Base-by-base conservation (phyloP, 2,888 invertebrate species). In the Calliopum simillimum region DNA sequence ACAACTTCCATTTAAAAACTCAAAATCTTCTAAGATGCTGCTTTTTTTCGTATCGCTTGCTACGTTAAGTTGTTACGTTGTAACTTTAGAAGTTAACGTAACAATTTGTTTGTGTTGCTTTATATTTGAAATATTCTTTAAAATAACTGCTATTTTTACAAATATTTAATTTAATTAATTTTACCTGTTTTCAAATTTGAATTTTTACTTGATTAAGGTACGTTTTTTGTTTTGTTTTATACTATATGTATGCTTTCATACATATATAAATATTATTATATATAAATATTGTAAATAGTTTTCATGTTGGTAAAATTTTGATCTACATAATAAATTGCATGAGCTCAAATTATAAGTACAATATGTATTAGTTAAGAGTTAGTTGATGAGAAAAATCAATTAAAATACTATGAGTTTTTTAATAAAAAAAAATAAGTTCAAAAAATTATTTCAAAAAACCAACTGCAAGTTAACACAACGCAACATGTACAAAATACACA, bases 201-300 rank as follows among this genome's bases (percentile, higher is more conserved):
- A 64, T 64, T 55, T 55, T 21, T 41, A 25, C 55, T 53, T 55
- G 65, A 53, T 55, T 65, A 65, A 65, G 65, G 65, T 65, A 65
- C 65, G 44, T 25, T 65, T 55, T 65, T 64, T n/a, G 12, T 59
- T 25, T 56, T 23, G 14, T 14, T 56, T 25, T 25, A 56, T 56
- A 21, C 21, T 56, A 21, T 56, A 25, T 13, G 23, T 6, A 77
- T 79, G 75, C 79, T n/a, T n/a, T n/a, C n/a, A 79, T 79, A 76
- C 73, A 71, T 78, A 76, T 77, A 74, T 68, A 73, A 74, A 74
- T 68, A n/a, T n/a, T n/a, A n/a, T 76, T 72, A 79, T 74, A 21
- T 55, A 66, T 33, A 80, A 79, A 80, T 75, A 68, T 75, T 74
- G 53, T 53, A 58, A 25, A 58, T 58, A 58, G 56, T 58, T 58